These are phyloP conservation scores for Catocala fraxini DNA, from an alignment of 2,888 invertebrate species.

Conservation along the genomic window DNA sequence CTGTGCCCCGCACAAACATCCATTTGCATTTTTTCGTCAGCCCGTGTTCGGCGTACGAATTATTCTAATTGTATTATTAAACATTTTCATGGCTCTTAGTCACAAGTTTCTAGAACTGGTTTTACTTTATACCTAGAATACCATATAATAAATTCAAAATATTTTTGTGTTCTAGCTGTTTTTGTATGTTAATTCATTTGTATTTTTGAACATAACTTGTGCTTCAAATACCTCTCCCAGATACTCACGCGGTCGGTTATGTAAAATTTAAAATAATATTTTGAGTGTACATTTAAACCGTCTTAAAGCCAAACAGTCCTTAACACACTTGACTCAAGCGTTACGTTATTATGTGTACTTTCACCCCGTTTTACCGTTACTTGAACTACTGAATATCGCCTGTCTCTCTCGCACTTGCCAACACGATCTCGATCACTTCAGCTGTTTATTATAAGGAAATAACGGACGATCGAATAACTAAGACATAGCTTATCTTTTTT, in stretches of 20 bases:
- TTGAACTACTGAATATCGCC: constrained; percentile 60
- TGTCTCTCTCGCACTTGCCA: constrained; percentile 56
- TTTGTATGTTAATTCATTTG: neutral
- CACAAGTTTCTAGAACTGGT: constrained; percentile 14
- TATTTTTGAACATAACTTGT: constrained; percentile 1
- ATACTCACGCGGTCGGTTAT: constrained; percentile 12
- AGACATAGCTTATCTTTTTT: too few species aligned
- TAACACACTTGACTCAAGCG: constrained; percentile 56
- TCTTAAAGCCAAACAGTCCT: constrained; percentile 51
- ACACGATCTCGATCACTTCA: constrained; percentile 66
- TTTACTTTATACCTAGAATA: constrained; percentile 10
- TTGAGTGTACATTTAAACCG: constrained; percentile 32
- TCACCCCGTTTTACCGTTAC: constrained; percentile 80
- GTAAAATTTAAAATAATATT: constrained; percentile 26
- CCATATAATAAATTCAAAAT: constrained; percentile 7
- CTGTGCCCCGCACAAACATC: constrained; percentile 64
- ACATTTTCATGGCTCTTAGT: constrained; percentile 20
- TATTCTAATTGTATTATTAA: constrained; percentile 43
- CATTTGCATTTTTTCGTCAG: constrained; percentile 75
- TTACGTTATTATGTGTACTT: constrained; percentile 76
- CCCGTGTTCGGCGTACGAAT: constrained; percentile 57
- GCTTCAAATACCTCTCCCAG: constrained; percentile 5
- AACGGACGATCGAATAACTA: neutral
- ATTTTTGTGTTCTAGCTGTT: constrained; percentile 8
- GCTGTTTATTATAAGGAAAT: constrained; percentile 40